Evolutionary conservation across 2,113 vertebrate genomes (phyloP).

Genomic region (Lucifuga dentata): DNA sequence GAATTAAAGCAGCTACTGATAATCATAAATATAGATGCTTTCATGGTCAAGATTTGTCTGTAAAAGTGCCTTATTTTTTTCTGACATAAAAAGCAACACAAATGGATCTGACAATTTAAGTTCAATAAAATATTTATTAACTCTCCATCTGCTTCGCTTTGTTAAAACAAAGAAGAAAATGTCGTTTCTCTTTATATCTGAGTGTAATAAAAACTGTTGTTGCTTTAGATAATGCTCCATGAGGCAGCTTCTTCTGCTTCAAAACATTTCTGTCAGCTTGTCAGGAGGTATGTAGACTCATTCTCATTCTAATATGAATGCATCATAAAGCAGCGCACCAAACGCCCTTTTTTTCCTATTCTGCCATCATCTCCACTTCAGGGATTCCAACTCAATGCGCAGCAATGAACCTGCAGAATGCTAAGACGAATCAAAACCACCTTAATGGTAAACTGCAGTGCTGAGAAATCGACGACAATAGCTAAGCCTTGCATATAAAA

Average conservation of each 20-base stretch:
- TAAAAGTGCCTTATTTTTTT: conserved; percentile 3
- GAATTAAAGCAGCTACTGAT: conserved; percentile 49
- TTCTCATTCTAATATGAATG: conserved; percentile 44
- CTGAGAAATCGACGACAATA: conserved; percentile 61
- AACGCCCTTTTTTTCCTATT: neutral
- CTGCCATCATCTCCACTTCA: conserved; percentile 46
- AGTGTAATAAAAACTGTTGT: conserved; percentile 47
- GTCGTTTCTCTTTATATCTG: conserved; percentile 45
- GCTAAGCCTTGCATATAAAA: conserved; percentile 70
- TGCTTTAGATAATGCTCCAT: conserved; percentile 19
- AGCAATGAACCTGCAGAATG: conserved; percentile 16
- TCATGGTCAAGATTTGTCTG: neutral
- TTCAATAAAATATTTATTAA: conserved; percentile 61
- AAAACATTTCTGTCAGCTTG: conserved; percentile 56
- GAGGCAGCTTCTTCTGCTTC: conserved; percentile 51
- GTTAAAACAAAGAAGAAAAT: conserved; percentile 31
- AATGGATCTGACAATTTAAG: conserved; percentile 40
- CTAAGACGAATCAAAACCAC: conserved; percentile 62
- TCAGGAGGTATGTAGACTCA: conserved; percentile 37
- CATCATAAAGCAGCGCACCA: conserved; percentile 46
- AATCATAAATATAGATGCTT: conserved; percentile 49
- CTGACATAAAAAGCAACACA: conserved; percentile 31
- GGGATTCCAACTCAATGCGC: conserved; percentile 45
- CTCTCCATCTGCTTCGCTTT: conserved; percentile 58
- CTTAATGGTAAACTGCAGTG: conserved; percentile 50